Evolutionary conservation across 1,140 invertebrate species (phyloP).

Genomic region (Atta texana): DNA sequence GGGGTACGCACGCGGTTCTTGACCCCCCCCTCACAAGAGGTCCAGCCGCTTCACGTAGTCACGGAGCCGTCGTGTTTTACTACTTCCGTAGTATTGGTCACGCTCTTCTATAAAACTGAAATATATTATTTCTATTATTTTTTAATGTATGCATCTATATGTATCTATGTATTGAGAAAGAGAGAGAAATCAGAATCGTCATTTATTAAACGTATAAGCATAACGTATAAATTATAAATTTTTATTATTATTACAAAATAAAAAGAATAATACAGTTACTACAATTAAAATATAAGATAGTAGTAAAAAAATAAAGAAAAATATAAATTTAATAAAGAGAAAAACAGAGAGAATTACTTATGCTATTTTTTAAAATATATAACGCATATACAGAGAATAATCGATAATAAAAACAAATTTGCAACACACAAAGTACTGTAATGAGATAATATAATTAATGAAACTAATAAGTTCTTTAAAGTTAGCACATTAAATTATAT

Average conservation of each 20-base stretch:
- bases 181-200: neutral
- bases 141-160: neutral
- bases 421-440: neutral
- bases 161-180: neutral
- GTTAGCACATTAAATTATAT: neutral
- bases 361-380: neutral
- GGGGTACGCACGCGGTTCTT: slow-evolving; percentile 64
- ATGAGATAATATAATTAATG: slow-evolving; percentile 14
- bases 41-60: slow-evolving; percentile 60
- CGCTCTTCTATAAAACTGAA: slow-evolving; percentile 30
- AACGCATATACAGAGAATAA: neutral
- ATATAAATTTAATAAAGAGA: neutral
- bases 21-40: slow-evolving; percentile 62
- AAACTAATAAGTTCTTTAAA: neutral
- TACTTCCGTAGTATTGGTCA: slow-evolving; percentile 15
- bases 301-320: too few species aligned
- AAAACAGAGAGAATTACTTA: neutral
- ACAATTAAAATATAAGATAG: too few species aligned
- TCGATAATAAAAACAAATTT: slow-evolving; percentile 7
- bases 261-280: too few species aligned
- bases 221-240: too few species aligned
- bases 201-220: too few species aligned
- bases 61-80: slow-evolving; percentile 60
- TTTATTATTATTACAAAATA: too few species aligned
- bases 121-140: slow-evolving; percentile 2